Evolutionary conservation across 2,797 vertebrate genomes (phyloP).

Genomic region (Leontocebus nigricollis): DNA sequence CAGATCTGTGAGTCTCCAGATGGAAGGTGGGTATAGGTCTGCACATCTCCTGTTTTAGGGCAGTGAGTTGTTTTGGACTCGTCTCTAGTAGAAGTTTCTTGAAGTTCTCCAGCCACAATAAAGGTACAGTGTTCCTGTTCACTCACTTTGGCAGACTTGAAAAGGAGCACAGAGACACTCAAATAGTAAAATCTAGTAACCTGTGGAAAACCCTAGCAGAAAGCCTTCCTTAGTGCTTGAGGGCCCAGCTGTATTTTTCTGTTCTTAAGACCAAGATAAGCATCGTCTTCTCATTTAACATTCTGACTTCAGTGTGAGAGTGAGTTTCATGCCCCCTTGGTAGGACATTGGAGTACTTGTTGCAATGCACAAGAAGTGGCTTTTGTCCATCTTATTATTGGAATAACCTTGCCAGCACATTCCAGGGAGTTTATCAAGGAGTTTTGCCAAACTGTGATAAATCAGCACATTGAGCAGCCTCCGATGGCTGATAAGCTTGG

Average conservation of each 20-base stretch:
- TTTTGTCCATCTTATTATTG: constrained; percentile 51
- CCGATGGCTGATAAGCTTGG: constrained; percentile 59
- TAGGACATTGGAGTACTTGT: fast-evolving
- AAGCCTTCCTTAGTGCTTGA: background rate
- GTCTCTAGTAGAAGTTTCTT: background rate
- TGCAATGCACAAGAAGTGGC: background rate
- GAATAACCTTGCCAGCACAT: constrained; percentile 63
- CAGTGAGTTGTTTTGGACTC: background rate
- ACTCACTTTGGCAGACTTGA: background rate
- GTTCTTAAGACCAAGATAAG: background rate
- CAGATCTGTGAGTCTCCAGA: background rate
- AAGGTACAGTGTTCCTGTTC: background rate
- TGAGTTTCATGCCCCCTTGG: background rate
- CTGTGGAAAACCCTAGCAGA: background rate
- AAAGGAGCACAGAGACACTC: background rate
- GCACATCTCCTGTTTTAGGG: background rate
- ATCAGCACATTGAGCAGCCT: constrained; percentile 30
- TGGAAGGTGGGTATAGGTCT: background rate
- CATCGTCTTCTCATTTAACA: background rate
- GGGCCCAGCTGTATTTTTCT: background rate
- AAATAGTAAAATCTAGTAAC: background rate
- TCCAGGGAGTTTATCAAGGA: constrained; percentile 64
- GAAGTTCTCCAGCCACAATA: background rate
- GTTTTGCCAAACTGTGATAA: constrained; percentile 72
- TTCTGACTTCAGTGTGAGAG: background rate